Evolutionary conservation across 2,888 invertebrate species (phyloP), one percentile per base, ranked within the genome.

Genomic region (Patella ulyssiponensis): DNA sequence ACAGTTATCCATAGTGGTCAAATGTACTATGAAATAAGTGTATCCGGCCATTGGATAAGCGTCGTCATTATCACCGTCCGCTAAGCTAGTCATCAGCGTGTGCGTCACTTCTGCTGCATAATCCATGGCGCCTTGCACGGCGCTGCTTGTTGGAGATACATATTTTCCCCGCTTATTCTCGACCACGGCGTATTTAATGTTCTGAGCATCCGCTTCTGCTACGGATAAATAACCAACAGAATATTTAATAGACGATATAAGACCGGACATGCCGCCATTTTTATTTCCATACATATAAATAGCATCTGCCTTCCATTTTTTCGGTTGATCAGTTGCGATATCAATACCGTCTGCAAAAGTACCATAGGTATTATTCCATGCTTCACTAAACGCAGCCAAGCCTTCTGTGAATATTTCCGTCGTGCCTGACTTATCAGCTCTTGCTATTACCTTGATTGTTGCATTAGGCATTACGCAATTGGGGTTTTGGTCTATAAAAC

Each of bases 391-490:
- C 11, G 84, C 71, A 53, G 86, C 81, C 20, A 91, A 80, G 2
- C 88, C 88, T 9, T 77, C 75, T 0, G 90, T 90, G 78, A 91
- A 89, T 5, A 86, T 84, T 52, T 80, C 76, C 3, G 91, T 91
- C 1, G 89, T 89, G 11, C 91, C 91, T 5, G 90, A 90, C 33
- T 86, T 86, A 74, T 89, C 90, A 5, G 83, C 82, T 27, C 91
- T 80, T 4, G 86, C 90, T n/a, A 91, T 78, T 2, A 87, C 86
- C 9, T 80, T 58, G 74, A 91, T 88, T 17, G 75, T n/a, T 17
- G 76, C 79, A 58, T 78, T 44, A 0, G 90, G 89, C 17, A 91
- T 77, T 1, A 7, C 44, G 23, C 79, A 72, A 9, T 77, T 27
- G 0, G 85, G 86, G 77, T 91, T 91, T 14, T 77, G 56, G 0